Evolutionary conservation across 2,797 vertebrate species (phyloP).

Genomic region (Hippocampus kuda): DNA sequence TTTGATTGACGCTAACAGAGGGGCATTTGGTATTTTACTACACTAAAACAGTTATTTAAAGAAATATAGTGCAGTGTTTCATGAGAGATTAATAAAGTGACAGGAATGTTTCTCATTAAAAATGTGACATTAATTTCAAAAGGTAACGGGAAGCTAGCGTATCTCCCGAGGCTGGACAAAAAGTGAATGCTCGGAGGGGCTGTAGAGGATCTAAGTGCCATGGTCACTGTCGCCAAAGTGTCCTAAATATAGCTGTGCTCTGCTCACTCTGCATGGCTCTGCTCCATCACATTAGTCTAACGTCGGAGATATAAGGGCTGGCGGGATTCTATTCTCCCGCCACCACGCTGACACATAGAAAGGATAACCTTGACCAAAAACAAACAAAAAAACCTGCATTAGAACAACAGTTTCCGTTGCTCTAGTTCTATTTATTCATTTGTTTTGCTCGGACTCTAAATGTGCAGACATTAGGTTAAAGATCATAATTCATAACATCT

Average conservation of each 20-base stretch:
- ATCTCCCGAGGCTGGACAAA: conserved; percentile 44
- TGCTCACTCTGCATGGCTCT: conserved; percentile 31
- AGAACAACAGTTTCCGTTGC: conserved; percentile 8
- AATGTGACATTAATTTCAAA: conserved; percentile 46
- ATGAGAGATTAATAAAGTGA: conserved; percentile 22
- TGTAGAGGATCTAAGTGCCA: conserved; percentile 47
- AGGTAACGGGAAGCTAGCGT: conserved; percentile 38
- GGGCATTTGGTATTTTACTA: neutral
- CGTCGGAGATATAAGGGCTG: conserved; percentile 32
- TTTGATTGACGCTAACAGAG: neutral
- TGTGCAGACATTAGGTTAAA: neutral
- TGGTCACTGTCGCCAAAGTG: conserved; percentile 45
- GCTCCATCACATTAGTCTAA: conserved; percentile 43
- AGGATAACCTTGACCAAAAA: conserved; percentile 24
- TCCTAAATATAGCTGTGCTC: conserved; percentile 54
- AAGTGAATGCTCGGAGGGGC: conserved; percentile 43
- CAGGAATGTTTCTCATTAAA: conserved; percentile 40
- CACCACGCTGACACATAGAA: conserved; percentile 19
- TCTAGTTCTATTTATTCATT: neutral
- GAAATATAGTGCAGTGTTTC: conserved; percentile 15
- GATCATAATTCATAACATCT: conserved; percentile 19
- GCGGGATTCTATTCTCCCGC: conserved; percentile 22
- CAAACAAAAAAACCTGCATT: conserved; percentile 4
- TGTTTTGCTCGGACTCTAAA: neutral
- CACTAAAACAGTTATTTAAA: conserved; percentile 9